phyloP scores from a whole-genome alignment of 2,888 invertebrate genomes.

The Eustalomyia histrio region DNA sequence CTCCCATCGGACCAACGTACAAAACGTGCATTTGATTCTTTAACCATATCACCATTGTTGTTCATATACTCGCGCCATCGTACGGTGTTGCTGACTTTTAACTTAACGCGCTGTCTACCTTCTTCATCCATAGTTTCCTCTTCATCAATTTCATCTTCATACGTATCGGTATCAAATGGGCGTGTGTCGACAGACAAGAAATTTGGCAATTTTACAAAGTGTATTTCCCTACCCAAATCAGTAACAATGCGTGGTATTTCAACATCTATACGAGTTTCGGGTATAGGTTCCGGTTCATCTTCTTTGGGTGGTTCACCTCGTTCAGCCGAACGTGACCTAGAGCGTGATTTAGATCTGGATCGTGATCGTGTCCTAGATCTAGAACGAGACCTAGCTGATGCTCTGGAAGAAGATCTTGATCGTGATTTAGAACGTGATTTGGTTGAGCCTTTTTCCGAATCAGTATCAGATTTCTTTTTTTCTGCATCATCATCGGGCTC shows the following conservation, averaged over 20 bases:
- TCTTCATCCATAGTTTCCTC: slow-evolving; percentile 99
- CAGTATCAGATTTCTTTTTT: slow-evolving; percentile 73
- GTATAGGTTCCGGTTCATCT: slow-evolving; percentile 89
- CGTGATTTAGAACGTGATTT: slow-evolving; percentile 72
- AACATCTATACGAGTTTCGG: slow-evolving; percentile 97
- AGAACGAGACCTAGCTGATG: slow-evolving; percentile 66
- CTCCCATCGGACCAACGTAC: slow-evolving; percentile 99
- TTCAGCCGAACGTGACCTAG: slow-evolving; percentile 75
- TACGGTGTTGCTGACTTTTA: slow-evolving; percentile 98
- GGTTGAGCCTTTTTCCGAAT: slow-evolving; percentile 72
- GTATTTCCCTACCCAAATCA: slow-evolving; percentile 93
- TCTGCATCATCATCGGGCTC: slow-evolving; percentile 74
- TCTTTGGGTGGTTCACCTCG: slow-evolving; percentile 69
- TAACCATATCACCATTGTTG: slow-evolving; percentile 88
- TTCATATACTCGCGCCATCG: slow-evolving; percentile 94
- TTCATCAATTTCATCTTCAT: slow-evolving; percentile 99
- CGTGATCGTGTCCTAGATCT: slow-evolving; percentile 74
- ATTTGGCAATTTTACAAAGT: slow-evolving; percentile 98
- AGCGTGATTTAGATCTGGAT: slow-evolving; percentile 71
- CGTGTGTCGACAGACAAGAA: slow-evolving; percentile 98
- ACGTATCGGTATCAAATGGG: slow-evolving; percentile 95
- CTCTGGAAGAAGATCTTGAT: slow-evolving; percentile 67
- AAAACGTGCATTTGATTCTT: slow-evolving; percentile 96
- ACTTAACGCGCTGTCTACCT: slow-evolving; percentile 90
- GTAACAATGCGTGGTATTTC: slow-evolving; percentile 97